A percentile compares a stretch with the other conserved stretches of the same genome.
Evolutionary conservation across 2,797 vertebrate species (phyloP).

Genomic region (Apogon hyalosoma): DNA sequence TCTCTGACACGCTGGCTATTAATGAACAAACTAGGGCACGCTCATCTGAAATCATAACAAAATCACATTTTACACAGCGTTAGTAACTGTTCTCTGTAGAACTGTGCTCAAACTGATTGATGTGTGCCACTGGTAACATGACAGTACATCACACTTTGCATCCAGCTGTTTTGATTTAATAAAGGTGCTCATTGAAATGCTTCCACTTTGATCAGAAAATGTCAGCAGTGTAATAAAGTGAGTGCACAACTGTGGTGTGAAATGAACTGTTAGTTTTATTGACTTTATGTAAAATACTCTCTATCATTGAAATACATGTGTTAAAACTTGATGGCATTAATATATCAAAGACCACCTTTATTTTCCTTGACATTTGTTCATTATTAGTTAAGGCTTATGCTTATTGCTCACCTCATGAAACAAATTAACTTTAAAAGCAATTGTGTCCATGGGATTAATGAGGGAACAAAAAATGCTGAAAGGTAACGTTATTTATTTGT

Average conservation of each 20-base stretch:
- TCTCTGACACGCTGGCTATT: too few relatives aligned
- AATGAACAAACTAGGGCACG: too few relatives aligned
- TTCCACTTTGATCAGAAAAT: neutral
- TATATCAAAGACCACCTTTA: too few relatives aligned
- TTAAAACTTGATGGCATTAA: neutral
- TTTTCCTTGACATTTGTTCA: too few relatives aligned
- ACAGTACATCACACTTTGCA: constrained; percentile 47
- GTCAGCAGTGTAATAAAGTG: neutral
- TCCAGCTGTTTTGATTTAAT: constrained; percentile 47
- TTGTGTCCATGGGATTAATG: too few relatives aligned
- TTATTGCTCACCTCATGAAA: neutral
- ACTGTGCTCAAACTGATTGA: constrained; percentile 57
- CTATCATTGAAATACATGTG: neutral
- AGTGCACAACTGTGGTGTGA: too few relatives aligned
- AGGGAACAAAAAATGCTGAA: too few relatives aligned
- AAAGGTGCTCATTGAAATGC: constrained; percentile 9
- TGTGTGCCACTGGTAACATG: constrained; percentile 53
- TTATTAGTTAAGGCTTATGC: neutral
- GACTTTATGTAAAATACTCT: constrained; percentile 1
- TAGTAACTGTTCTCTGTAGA: constrained; percentile 36
- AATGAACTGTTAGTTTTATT: neutral
- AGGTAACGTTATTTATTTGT: too few relatives aligned
- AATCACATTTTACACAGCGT: too few relatives aligned
- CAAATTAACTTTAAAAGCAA: too few relatives aligned
- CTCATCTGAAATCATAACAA: too few relatives aligned